Evolutionary conservation across 2,113 vertebrate species (phyloP).

Genomic region (Seriola dumerili): DNA sequence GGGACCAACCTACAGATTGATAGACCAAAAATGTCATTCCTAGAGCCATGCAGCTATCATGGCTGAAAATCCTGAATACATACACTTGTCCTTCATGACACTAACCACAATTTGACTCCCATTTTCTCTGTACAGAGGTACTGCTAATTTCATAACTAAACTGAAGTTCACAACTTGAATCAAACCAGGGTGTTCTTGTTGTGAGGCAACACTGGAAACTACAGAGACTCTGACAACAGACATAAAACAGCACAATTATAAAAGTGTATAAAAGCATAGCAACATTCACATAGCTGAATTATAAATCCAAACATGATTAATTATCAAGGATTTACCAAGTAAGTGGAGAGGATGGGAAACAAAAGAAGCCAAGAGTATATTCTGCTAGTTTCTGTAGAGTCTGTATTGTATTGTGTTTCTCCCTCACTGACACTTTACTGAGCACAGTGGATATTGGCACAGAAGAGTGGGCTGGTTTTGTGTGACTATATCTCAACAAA

Average conservation of each 20-base stretch:
- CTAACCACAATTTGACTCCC: too few species aligned
- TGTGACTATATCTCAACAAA: constrained; percentile 60
- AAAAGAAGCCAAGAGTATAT: not conserved
- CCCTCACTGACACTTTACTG: constrained; percentile 19
- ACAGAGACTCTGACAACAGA: constrained; percentile 8
- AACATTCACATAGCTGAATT: not conserved
- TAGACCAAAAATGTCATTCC: too few species aligned
- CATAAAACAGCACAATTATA: constrained; percentile 8
- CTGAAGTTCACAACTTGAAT: not conserved
- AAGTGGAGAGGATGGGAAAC: constrained; percentile 6
- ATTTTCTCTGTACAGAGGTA: too few species aligned
- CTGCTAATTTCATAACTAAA: too few species aligned
- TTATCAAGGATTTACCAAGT: constrained; percentile 9
- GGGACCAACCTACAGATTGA: too few species aligned
- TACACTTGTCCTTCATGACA: too few species aligned
- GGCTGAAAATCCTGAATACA: too few species aligned
- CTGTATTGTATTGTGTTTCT: constrained; percentile 2
- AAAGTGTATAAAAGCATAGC: constrained; percentile 5
- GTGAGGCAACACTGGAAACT: constrained; percentile 12
- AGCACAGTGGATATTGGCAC: constrained; percentile 25
- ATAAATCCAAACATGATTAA: constrained; percentile 17
- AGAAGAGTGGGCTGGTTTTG: constrained; percentile 18
- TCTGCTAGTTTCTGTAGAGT: constrained; percentile 1
- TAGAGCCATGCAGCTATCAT: too few species aligned
- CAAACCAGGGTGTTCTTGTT: constrained; percentile 13